Evolutionary conservation across 2,888 invertebrate genomes (phyloP), one percentile per base, ranked within the genome.

Genomic region (Stenodema calcarata): DNA sequence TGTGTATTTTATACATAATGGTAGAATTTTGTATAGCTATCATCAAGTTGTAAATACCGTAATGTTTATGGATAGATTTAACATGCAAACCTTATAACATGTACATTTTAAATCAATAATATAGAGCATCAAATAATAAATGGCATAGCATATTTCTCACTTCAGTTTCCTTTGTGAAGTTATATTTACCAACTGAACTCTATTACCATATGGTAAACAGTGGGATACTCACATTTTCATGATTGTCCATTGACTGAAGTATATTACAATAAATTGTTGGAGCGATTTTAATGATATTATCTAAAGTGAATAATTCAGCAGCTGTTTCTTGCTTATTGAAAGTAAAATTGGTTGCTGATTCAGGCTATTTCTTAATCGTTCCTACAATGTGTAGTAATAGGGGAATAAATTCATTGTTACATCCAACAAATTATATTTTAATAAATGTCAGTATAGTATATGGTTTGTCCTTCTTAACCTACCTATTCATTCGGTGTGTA

Each of bases 51-150:
- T 86, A 86, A 30, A 86, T 86, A 88, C 86, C 83, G 86, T 87
- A 86, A 87, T 87, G 87, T 87, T 87, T 88, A 87, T 88, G 88
- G 78, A 85, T 89, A 89, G 88, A 88, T 88, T 88, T 88, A 88
- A 86, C 86, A 88, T 87, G 88, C 87, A 87, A 89, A 87, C 83
- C 87, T 86, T 87, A 88, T 88, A 88, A 88, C 88, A 86, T 89
- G 89, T 89, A 89, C 87, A 89, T 89, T 89, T 89, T 87, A 88
- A 88, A 87, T 88, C 88, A 88, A 88, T 82, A 86, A 89, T 87
- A 87, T 89, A 89, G 89, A 87, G 87, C 87, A 88, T 88, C 88
- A 86, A 89, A 87, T 87, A 89, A 87, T 88, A 88, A 88, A 84
- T 16, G 50, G 47, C 28, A 73, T 75, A 78, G 86, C 76, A n/a